Evolutionary conservation across 2,113 vertebrate genomes (phyloP), one percentile per base, ranked within the genome.

Genomic region (Ibidorhyncha struthersii): DNA sequence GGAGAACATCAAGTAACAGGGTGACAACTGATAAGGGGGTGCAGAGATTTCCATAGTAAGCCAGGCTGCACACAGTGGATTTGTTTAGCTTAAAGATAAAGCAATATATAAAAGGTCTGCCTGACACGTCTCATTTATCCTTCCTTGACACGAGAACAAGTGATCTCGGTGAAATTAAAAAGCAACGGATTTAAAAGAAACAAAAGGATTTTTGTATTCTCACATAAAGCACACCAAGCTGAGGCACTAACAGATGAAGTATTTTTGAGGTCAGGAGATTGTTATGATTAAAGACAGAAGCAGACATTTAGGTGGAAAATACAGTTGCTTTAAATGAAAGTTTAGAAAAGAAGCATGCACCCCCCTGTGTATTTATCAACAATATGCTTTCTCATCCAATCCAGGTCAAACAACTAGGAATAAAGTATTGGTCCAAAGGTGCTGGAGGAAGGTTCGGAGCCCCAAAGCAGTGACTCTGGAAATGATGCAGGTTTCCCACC

Each of bases 11-110:
- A 84, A 89, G 88, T 73, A 83, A 56, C 43, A 78, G 61, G 76
- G 86, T 71, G 82, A 89, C 82, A 92, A 62, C 59, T 63, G 69
- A 82, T 83, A 88, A 84, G 93, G 80, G 55, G 79, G 43, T 34
- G 58, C 82, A 86, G 61, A 84, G 38, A 73, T 94, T 93, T 92
- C 82, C 63, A 78, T 36, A 73, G 38, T 13, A 67, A 96, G 92
- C 52, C 63, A 63, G 62, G 90, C 77, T 91, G 69, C 53, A 83
- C 55, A 34, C 63, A 55, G 71, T 36, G 80, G 67, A 67, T 84
- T 86, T 92, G 80, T 83, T 95, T 89, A 70, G 63, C 59, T 89
- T 78, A 40, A 86, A 92, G 86, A 86, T 36, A 88, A 93, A 90
- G 83, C 43, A 90, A 55, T 73, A 94, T 47, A 86, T 32, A 81